Percentiles rank a stretch among this genome's conserved stretches.
phyloP scores from a whole-genome alignment of 2,113 vertebrate genomes.

The Embiotoca jacksoni region DNA sequence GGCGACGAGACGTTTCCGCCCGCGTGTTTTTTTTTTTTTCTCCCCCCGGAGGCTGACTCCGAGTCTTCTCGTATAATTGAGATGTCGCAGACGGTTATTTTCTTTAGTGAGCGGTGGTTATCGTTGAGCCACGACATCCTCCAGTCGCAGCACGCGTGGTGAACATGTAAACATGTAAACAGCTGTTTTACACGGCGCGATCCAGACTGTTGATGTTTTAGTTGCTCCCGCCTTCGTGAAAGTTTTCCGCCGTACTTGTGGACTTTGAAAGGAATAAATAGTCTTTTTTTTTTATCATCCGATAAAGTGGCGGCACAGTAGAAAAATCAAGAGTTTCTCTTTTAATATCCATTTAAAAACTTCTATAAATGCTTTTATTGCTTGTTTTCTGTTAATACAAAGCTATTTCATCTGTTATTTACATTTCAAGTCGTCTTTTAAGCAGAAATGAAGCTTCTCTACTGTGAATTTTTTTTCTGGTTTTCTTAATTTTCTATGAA shows the following conservation, averaged over 20 bases:
- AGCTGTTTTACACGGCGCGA: not conserved
- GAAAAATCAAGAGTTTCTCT: not conserved
- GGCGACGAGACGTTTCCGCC: conserved; percentile 3
- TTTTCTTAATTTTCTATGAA: no score
- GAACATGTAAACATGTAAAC: not conserved
- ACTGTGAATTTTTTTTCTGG: no score
- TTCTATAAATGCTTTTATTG: not conserved
- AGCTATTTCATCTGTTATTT: not conserved
- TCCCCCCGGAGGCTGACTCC: not conserved
- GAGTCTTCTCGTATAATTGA: conserved; percentile 49
- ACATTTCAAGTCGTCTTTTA: no score
- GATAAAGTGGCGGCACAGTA: not conserved
- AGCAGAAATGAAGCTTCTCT: no score
- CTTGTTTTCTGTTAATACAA: not conserved
- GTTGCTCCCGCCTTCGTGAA: not conserved
- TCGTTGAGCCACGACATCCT: conserved; percentile 26
- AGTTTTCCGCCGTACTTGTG: not conserved
- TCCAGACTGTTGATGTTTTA: not conserved
- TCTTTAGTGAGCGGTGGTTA: conserved; percentile 30
- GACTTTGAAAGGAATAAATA: not conserved
- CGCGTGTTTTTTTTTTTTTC: conserved; percentile 23
- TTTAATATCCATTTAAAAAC: no score
- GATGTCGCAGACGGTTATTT: conserved; percentile 46
- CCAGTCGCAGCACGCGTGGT: not conserved
- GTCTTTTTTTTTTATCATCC: no score